phyloP scores from a whole-genome alignment of 2,888 invertebrate genomes.

The Crocallis elinguaria region DNA sequence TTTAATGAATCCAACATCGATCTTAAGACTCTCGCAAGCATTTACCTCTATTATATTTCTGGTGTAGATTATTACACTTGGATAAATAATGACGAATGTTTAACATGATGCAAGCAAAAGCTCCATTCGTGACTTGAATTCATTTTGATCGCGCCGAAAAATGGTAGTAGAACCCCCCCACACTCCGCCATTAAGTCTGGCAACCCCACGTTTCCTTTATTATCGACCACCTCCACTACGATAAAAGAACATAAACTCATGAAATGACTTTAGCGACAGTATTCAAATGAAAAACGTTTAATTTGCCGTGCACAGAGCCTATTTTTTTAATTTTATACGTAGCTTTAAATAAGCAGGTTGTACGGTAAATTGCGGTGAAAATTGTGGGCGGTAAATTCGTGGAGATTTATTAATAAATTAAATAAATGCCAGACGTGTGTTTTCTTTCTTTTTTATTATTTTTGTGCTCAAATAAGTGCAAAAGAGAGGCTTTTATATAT shows the following conservation, averaged over 20 bases:
- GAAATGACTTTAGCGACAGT: conserved; percentile 41
- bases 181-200: conserved; percentile 42
- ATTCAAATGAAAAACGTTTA: conserved; percentile 33
- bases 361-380: conserved; percentile 30
- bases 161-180: conserved; percentile 8
- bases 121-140: not conserved
- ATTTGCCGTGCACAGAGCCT: conserved; percentile 28
- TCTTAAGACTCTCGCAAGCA: too few species aligned
- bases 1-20: too few species aligned
- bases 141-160: not conserved
- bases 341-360: conserved; percentile 24
- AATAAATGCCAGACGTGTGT: conserved; percentile 3
- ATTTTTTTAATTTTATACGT: conserved; percentile 29
- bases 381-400: conserved; percentile 20
- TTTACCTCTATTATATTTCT: too few species aligned
- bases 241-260: conserved; percentile 38
- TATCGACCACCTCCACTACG: conserved; percentile 37
- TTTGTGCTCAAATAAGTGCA: conserved; percentile 8
- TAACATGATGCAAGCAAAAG: not conserved
- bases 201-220: conserved; percentile 40
- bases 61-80: too few species aligned
- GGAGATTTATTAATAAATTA: conserved; percentile 18
- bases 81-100: too few species aligned
- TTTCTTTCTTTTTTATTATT: not conserved
- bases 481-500: conserved; percentile 4